These are phyloP conservation scores for Berghia stephanieae DNA, from an alignment of 1,140 invertebrate species.

Conservation along the genomic window DNA sequence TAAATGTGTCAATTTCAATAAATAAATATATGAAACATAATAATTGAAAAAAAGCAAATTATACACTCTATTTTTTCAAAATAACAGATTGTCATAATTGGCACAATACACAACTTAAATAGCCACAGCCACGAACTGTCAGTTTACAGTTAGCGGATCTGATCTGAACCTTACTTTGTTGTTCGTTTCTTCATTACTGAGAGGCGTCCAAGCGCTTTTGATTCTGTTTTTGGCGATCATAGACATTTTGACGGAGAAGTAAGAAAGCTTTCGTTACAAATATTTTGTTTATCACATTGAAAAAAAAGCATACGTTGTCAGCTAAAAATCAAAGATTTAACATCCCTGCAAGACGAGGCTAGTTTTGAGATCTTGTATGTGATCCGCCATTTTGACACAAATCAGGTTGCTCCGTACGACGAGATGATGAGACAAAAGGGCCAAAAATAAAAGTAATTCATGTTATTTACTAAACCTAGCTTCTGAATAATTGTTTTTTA, in stretches of 20 bases:
- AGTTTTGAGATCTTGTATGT: no score
- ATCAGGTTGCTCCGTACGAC: constrained; percentile 26
- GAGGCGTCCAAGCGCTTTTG: constrained; percentile 65
- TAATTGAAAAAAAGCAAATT: not conserved
- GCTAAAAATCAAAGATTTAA: no score
- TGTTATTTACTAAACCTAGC: no score
- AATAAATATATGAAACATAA: no score
- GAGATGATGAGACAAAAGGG: no score
- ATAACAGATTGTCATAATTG: not conserved
- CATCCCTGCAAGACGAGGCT: no score
- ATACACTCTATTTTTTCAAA: not conserved
- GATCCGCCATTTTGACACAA: constrained; percentile 50
- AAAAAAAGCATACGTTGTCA: no score
- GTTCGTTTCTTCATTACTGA: constrained; percentile 63
- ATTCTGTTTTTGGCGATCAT: constrained; percentile 62
- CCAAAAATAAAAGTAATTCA: no score
- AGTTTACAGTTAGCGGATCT: not conserved
- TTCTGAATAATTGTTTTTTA: no score
- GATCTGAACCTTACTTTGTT: constrained; percentile 50
- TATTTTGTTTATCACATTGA: no score
- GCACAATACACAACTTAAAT: not conserved
- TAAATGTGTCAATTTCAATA: no score
- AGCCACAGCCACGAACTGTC: not conserved
- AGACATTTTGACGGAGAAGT: constrained; percentile 59
- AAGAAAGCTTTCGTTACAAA: no score